These are phyloP conservation scores for Planococcus citri DNA, from an alignment of 1,140 invertebrate species.

Conservation along the genomic window DNA sequence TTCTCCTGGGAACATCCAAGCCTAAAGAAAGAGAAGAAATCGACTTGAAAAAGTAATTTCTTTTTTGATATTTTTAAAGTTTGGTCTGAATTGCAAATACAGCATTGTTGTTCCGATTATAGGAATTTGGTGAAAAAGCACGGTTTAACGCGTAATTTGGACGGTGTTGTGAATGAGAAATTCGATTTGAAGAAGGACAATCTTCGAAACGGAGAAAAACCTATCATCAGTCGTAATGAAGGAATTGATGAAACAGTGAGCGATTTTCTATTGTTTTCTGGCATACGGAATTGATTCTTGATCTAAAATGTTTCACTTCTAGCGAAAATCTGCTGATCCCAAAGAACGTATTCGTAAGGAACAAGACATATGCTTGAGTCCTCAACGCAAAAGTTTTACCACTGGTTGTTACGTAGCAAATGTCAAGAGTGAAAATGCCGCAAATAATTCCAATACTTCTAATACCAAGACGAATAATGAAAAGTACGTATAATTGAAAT, in stretches of 20 bases:
- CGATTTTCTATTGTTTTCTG: not conserved
- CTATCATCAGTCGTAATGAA: not conserved
- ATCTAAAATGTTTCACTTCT: not conserved
- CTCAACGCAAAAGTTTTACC: slow-evolving; percentile 68
- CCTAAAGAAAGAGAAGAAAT: not conserved
- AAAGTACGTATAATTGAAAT: slow-evolving; percentile 15
- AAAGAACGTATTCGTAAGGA: slow-evolving; percentile 67
- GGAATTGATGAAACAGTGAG: not conserved
- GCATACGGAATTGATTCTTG: not conserved
- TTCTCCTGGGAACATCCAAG: not conserved
- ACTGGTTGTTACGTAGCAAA: slow-evolving; percentile 57
- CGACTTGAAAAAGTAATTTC: not conserved
- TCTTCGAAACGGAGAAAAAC: not conserved
- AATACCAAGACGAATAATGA: slow-evolving; percentile 23
- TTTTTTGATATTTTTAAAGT: not conserved
- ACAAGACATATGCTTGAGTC: slow-evolving; percentile 68
- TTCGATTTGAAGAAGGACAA: not conserved
- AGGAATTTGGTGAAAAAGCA: slow-evolving; percentile 4
- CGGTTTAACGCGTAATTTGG: not conserved
- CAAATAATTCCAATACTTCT: slow-evolving; percentile 30
- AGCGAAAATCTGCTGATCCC: slow-evolving; percentile 54
- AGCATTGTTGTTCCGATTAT: no score
- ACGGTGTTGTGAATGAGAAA: not conserved
- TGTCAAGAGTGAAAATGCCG: slow-evolving; percentile 20
- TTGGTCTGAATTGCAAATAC: no score